Percentiles rank a stretch among this genome's conserved stretches.
phyloP scores from a whole-genome alignment of 2,888 invertebrate species.

The Conistra vaccinii region DNA sequence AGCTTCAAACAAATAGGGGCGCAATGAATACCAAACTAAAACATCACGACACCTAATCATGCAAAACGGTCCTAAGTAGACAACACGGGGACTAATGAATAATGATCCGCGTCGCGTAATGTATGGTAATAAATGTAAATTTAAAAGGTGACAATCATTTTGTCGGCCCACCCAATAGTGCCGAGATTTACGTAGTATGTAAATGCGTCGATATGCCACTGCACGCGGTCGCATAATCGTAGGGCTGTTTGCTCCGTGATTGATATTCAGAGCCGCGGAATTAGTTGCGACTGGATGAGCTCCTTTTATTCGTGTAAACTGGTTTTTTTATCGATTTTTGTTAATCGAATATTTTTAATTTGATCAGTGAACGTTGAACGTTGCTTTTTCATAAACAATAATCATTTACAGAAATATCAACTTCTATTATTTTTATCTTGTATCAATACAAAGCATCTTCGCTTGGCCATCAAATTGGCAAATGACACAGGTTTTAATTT shows the following conservation, averaged over 20 bases:
- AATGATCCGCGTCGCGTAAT: conserved; percentile 66
- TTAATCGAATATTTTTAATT: conserved; percentile 6
- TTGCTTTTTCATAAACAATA: not conserved
- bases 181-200: conserved; percentile 81
- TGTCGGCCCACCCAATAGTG: conserved; percentile 86
- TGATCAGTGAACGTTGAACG: not conserved
- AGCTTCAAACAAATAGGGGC: conserved; percentile 75
- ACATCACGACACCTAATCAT: conserved; percentile 83
- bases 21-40: conserved; percentile 79
- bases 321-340: conserved; percentile 13
- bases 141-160: conserved; percentile 89
- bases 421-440: not conserved
- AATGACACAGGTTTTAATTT: not conserved
- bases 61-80: conserved; percentile 82
- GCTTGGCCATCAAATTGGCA: accelerated
- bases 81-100: conserved; percentile 77
- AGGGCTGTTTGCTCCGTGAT: conserved; percentile 79
- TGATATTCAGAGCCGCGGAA: conserved; percentile 77
- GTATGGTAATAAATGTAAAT: conserved; percentile 88
- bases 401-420: not conserved
- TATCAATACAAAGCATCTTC: not conserved
- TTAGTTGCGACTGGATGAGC: conserved; percentile 65
- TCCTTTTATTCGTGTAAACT: conserved; percentile 47
- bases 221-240: conserved; percentile 84
- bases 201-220: conserved; percentile 85